Base-by-base conservation (phyloP, 2,797 vertebrate genomes). In the Danio jaintianensis region DNA sequence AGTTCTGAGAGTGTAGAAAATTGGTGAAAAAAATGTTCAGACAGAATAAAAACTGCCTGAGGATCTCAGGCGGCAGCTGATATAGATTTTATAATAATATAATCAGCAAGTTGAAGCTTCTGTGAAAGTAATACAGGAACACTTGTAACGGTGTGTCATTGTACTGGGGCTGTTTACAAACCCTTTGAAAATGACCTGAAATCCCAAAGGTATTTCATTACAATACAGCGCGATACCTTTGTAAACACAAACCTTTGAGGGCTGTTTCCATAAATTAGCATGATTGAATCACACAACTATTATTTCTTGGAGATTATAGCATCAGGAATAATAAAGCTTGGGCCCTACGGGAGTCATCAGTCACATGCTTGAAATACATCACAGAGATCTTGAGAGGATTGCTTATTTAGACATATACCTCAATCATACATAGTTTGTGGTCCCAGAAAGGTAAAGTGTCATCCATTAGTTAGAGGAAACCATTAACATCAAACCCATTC, bases 381-480 rank as follows among this genome's bases (percentile, higher is more conserved):
- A 70, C 40, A n/a, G 6, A 29, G 9, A 52, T 62, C 76, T 40
- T 74, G 43, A 36, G 71, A 74, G 71, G 62, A 50, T 48, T 74
- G 56, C 22, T 12, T 0, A 47, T 61, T 61, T 48, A 48, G 71
- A 79, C 40, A 61, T 64, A 63, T 47, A 77, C 43, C 42, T 82
- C 71, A 52, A 75, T 82, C 62, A 67, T 82, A 64, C 55, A 43
- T 80, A 3, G 50, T 68, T 18, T 78, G 22, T 61, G 55, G 36
- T 72, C 75, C 58, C 70, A 66, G 52, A 48, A 66, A 70, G 40
- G 10, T 61, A 59, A 45, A 50, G 22, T 38, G 47, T 45, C 71
- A 84, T 86, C 82, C 52, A 82, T 84, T 80, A 82, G 47, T 63
- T 56, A 73, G 79, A 71, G 36, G 53, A 82, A 82, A 55, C 73